Evolutionary conservation across 2,113 vertebrate species (phyloP), one percentile per base, ranked within the genome.

Genomic region (Porphyrio hochstetteri): DNA sequence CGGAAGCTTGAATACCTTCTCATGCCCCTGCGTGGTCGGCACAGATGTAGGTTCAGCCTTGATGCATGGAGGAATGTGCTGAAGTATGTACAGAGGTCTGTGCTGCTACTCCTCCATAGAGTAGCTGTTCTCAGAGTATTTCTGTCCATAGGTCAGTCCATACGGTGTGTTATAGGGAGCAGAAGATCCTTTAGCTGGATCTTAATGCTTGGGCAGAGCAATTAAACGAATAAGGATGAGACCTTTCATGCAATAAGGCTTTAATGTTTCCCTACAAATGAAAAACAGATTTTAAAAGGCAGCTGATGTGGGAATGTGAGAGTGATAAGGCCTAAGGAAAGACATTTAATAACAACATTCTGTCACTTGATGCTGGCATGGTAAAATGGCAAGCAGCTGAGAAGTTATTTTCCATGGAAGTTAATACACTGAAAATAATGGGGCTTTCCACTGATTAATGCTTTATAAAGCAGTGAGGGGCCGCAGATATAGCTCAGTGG

Each of bases 361-460:
- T n/a, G 52, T 81, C 44, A 8, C 82, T 93, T 57, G 52, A 36
- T 78, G 12, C 35, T 53, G 25, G 68, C 81, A 48, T 59, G 57
- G 60, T 60, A 57, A 93, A 92, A 90, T 78, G 48, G 29, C 35
- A 83, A 92, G 75, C 40, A 84, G 71, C 75, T 75, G 68, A 74
- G 55, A 48, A 74, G 55, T 27, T 81, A 27, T 59, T 77, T 75
- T 52, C 68, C 72, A 44, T 83, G 27, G 31, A 95, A 75, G 53
- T 78, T 88, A 86, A 90, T 33, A 38, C 9, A 55, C 27, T 7
- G 33, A 72, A 75, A 81, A 67, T 38, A 77, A 44, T 28, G 3
- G 19, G 19, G 25, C 55, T 82, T 89, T 82, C 57, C 89, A 20
- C 59, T 89, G 60, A 78, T 48, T 31, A 86, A 61, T 61, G 61